These are phyloP conservation scores for Scortum barcoo DNA, from an alignment of 2,113 vertebrate genomes.

Conservation along the genomic window DNA sequence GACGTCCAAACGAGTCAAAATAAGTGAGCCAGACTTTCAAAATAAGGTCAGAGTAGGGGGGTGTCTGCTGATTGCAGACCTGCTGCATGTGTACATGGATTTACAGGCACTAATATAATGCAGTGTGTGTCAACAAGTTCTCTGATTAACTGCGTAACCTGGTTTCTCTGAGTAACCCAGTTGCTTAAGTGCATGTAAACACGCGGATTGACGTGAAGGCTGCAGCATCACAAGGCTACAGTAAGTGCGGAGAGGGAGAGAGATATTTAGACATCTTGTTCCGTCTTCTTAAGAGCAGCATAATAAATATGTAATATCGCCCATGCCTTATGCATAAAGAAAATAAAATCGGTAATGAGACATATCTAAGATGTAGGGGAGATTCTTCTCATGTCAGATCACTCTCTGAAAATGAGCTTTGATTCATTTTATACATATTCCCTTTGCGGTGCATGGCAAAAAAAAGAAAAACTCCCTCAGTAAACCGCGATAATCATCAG, in stretches of 20 bases:
- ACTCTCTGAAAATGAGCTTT: background rate
- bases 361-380: background rate
- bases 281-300: background rate
- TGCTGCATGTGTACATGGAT: background rate
- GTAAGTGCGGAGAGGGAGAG: background rate
- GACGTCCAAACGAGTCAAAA: background rate
- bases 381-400: constrained; percentile 1
- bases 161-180: background rate
- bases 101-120: background rate
- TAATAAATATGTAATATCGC: constrained; percentile 12
- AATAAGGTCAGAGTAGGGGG: too few species aligned
- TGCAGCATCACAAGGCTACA: background rate
- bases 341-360: constrained; percentile 38
- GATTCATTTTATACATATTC: background rate
- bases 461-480: background rate
- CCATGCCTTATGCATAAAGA: constrained; percentile 22
- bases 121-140: background rate
- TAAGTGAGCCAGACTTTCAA: background rate
- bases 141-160: background rate
- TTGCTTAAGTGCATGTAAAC: background rate
- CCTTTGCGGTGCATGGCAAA: too few species aligned
- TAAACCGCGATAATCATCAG: background rate
- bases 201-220: background rate
- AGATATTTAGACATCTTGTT: constrained; percentile 14
- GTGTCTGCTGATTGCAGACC: too few species aligned